Base-by-base conservation (phyloP, 30 jellyfish, hydroid and myxozoan genomes). In the Hydra vulgaris region DNA sequence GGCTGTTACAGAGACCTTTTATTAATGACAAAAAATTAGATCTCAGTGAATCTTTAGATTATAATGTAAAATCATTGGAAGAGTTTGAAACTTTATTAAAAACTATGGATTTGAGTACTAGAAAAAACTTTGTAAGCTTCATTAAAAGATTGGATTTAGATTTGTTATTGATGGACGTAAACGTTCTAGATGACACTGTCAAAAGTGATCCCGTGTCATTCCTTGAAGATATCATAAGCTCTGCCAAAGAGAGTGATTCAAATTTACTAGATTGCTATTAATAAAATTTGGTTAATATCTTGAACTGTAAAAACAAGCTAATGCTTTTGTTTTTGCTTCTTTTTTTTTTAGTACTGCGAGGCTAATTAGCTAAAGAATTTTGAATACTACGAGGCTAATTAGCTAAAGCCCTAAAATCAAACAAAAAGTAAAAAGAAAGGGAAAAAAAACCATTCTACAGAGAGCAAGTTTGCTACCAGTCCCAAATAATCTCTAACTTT, bases 251-350 rank as follows among this genome's bases (percentile, higher is more conserved):
- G 23, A 70, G 74, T 80, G 87, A 80, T 18, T 69, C 23, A 8
- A 80, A 80, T 27, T 26, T 80, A 66, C 52, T 80, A 69, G 87
- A 80, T 70, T 80, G 87, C 54, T 80, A 80, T 66, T 80, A 70
- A 53, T n/a, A n/a, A n/a, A n/a, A n/a, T n/a, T n/a, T n/a, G n/a
- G n/a, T n/a, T n/a, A n/a, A n/a, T n/a, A n/a, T n/a, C n/a, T n/a
- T n/a, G n/a, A n/a, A n/a, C n/a, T n/a, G n/a, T n/a, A n/a, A n/a
- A n/a, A n/a, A n/a, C n/a, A n/a, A n/a, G n/a, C n/a, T n/a, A n/a
- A n/a, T n/a, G n/a, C n/a, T n/a, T n/a, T n/a, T n/a, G n/a, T n/a
- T n/a, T n/a, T n/a, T n/a, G n/a, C n/a, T n/a, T n/a, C n/a, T n/a
- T n/a, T n/a, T n/a, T n/a, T n/a, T n/a, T n/a, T n/a, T n/a, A n/a